These are phyloP conservation scores for Rugalucina vietnamica DNA, from an alignment of 2,888 invertebrate species.

Conservation along the genomic window DNA sequence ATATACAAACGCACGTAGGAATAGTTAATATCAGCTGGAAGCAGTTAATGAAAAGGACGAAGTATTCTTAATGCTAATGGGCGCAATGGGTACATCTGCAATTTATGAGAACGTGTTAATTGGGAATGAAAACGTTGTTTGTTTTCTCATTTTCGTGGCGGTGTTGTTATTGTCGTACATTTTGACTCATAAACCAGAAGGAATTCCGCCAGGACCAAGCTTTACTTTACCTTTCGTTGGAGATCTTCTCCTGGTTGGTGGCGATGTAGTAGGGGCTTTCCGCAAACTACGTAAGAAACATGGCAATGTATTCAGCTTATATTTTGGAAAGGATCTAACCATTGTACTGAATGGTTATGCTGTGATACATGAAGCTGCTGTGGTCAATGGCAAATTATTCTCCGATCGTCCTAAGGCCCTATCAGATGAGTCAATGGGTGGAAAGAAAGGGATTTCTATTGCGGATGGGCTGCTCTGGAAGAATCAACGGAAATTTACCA, in stretches of 20 bases:
- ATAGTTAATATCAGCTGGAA: too few species aligned
- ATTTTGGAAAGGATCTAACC: constrained; percentile 12
- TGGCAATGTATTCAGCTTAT: constrained; percentile 20
- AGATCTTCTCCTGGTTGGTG: constrained; percentile 19
- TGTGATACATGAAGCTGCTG: neutral
- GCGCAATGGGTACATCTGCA: too few species aligned
- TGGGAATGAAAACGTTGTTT: neutral
- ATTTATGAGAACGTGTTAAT: too few species aligned
- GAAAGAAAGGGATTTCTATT: constrained; percentile 14
- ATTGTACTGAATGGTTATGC: neutral
- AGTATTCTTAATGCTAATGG: too few species aligned
- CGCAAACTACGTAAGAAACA: constrained; percentile 1
- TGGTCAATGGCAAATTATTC: neutral
- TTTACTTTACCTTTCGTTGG: constrained; percentile 27
- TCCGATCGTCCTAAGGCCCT: neutral
- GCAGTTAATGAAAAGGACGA: too few species aligned
- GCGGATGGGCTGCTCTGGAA: constrained; percentile 49
- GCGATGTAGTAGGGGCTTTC: constrained; percentile 9
- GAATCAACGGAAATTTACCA: constrained; percentile 48
- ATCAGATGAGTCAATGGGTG: neutral
- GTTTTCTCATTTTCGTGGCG: neutral
- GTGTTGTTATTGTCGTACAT: neutral
- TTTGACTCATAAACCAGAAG: neutral
- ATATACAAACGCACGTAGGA: too few species aligned
- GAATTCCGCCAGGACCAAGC: constrained; percentile 35